phyloP scores from a whole-genome alignment of 2,113 vertebrate species.

The Abramis brama region DNA sequence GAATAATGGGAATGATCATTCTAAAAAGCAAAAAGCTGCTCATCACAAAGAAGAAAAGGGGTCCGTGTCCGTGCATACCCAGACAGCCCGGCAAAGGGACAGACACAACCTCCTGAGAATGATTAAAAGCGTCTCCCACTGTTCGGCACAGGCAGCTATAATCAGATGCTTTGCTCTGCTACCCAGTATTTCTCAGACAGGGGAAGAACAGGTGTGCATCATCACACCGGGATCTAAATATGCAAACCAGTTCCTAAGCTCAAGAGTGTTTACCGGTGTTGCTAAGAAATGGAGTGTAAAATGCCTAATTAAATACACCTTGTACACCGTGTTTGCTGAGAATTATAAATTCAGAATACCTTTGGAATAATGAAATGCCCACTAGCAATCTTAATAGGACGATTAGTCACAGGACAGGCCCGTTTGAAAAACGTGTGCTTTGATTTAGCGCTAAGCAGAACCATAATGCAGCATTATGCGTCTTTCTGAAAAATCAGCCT shows the following conservation, averaged over 20 bases:
- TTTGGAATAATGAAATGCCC: conserved; percentile 52
- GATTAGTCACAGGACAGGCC: conserved; percentile 54
- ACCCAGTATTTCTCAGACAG: conserved; percentile 48
- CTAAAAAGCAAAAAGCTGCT: conserved; percentile 43
- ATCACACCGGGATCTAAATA: conserved; percentile 45
- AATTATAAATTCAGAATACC: conserved; percentile 47
- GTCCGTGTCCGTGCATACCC: background rate
- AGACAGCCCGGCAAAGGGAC: conserved; percentile 9
- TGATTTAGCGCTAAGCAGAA: conserved; percentile 46
- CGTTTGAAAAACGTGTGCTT: conserved; percentile 45
- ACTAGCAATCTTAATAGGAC: conserved; percentile 49
- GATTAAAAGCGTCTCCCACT: conserved; percentile 48
- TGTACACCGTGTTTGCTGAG: conserved; percentile 53
- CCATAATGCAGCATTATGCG: conserved; percentile 16
- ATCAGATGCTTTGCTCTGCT: conserved; percentile 46
- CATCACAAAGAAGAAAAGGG: background rate
- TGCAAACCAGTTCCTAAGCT: conserved; percentile 42
- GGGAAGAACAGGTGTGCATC: conserved; percentile 54
- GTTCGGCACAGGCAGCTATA: background rate
- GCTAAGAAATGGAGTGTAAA: conserved; percentile 63
- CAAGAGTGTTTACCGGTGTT: conserved; percentile 53
- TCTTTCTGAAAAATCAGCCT: conserved; percentile 29
- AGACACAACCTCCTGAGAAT: conserved; percentile 39
- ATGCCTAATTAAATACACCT: conserved; percentile 58
- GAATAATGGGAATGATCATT: conserved; percentile 70